These are phyloP conservation scores for Parnassius apollo DNA, from an alignment of 2,888 invertebrate species.

Conservation along the genomic window DNA sequence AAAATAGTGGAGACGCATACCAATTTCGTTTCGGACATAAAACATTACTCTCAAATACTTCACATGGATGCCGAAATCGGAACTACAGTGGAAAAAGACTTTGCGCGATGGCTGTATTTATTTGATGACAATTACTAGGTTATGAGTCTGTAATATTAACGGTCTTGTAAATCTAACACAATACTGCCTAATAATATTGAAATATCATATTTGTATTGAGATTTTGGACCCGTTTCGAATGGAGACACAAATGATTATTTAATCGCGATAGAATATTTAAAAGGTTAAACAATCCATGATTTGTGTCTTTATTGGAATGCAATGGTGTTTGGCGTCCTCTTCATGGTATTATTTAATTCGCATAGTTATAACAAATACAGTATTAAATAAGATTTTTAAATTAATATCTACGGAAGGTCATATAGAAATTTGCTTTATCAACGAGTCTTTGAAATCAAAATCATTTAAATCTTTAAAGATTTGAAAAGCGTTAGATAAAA, in stretches of 20 bases:
- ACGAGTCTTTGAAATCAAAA: background rate
- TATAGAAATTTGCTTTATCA: background rate
- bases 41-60: background rate
- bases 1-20: conserved; percentile 13
- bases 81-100: conserved; percentile 32
- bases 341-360: conserved; percentile 49
- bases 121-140: conserved; percentile 67
- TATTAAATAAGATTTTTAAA: conserved; percentile 58
- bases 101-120: conserved; percentile 33
- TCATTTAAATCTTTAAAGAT: conserved; percentile 26
- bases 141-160: conserved; percentile 55
- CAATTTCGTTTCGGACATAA: conserved; percentile 5
- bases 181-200: conserved; percentile 71
- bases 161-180: conserved; percentile 65
- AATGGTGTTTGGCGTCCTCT: conserved; percentile 23
- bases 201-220: conserved; percentile 60
- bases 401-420: background rate
- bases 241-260: conserved; percentile 30
- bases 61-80: background rate
- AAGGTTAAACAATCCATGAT: background rate
- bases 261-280: conserved; percentile 6
- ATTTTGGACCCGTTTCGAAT: conserved; percentile 37
- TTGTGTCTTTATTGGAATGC: conserved; percentile 27
- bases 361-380: conserved; percentile 52
- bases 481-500: conserved; percentile 32